phyloP scores from a whole-genome alignment of 2,797 vertebrate species.

The Darevskia mixta region DNA sequence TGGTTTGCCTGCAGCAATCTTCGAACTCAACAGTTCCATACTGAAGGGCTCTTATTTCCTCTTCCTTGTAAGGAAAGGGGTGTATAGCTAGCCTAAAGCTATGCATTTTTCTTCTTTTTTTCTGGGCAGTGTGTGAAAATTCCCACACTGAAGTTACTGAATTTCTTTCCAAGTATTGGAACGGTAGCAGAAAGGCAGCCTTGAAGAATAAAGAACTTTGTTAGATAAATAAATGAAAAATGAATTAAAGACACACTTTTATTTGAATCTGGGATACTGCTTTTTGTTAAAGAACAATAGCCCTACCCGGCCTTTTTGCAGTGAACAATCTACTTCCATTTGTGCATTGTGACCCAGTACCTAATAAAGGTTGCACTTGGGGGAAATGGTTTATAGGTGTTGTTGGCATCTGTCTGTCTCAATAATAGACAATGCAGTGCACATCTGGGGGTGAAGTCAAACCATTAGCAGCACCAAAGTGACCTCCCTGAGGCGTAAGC shows the following conservation, averaged over 20 bases:
- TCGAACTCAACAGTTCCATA: not conserved
- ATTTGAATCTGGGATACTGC: too few relatives aligned
- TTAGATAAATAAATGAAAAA: too few relatives aligned
- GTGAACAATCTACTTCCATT: not conserved
- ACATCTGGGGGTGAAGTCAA: too few relatives aligned
- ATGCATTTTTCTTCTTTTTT: accelerated
- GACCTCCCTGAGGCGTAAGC: too few relatives aligned
- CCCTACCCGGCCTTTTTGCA: not conserved
- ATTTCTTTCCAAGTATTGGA: not conserved
- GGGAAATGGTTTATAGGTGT: not conserved
- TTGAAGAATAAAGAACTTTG: not conserved
- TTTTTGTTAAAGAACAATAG: not conserved
- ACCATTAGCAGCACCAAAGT: too few relatives aligned
- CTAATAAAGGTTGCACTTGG: not conserved
- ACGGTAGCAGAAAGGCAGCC: not conserved
- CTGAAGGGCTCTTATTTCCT: not conserved
- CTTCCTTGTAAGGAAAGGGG: not conserved
- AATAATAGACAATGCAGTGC: too few relatives aligned
- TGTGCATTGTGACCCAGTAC: not conserved
- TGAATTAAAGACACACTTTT: too few relatives aligned
- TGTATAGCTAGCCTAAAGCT: not conserved
- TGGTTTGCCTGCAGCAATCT: constrained; percentile 9
- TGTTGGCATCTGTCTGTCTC: too few relatives aligned
- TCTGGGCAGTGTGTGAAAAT: not conserved
- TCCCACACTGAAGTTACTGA: not conserved